Base-by-base conservation (phyloP, 37 sponge, comb jelly and placozoan genomes). In the Ianthella basta region DNA sequence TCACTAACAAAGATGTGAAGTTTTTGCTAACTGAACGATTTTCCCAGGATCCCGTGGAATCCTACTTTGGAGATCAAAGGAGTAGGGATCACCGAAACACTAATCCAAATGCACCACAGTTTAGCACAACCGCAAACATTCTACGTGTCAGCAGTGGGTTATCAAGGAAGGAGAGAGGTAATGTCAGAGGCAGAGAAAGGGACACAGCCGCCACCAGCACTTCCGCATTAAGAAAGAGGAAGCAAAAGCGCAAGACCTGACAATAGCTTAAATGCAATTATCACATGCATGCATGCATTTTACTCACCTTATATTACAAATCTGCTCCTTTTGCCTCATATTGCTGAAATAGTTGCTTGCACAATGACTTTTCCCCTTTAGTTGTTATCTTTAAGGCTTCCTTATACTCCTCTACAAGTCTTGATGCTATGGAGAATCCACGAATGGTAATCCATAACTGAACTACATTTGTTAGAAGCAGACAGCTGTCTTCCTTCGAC, bases 41-140 rank as follows among this genome's bases (percentile, higher is more conserved):
- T 34, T 60, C 61, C 18, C 60, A 81, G 41, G 82, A 81, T 37
- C 61, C 82, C 23, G 29, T 81, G 19, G 82, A 81, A 33, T 41
- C 37, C 25, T 81, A 56, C 82, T 81, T 81, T 33, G 82, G 82
- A 33, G 37, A 35, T 1, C 82, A 81, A 81, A 57, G 82, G 36
- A 36, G 41, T 24, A 81, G 82, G 38, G 60, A 29, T 20, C 59
- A 40, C 82, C 37, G 41, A 23, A 81, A 81, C 56, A 34, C 37
- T 30, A 81, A 72, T 34, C 73, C 73, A 21, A 72, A 21, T 35
- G 38, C 21, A 33, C 38, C 23, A 36, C 73, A 72, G 21, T 72
- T 29, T 30, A 72, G 35, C 21, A 23, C 27, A 32, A 37, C 32
- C 13, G 36, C 38, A 37, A 72, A 72, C 27, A 72, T 72, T 37